Base-by-base conservation (phyloP, 2,888 invertebrate species). In the Teinopalpus imperialis region DNA sequence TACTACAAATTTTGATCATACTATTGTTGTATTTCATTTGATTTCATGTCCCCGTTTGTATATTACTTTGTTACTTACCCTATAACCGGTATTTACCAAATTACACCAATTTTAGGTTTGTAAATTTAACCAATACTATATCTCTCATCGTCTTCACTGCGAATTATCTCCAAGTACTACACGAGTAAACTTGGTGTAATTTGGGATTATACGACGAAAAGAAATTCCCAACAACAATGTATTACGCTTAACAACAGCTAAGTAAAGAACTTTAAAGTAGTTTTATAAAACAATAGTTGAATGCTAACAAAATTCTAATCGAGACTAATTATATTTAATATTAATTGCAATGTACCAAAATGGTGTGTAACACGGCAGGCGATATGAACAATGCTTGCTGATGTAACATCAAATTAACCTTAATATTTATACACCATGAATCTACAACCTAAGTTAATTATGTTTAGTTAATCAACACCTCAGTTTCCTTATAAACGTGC, bases 391-490 rank as follows among this genome's bases (percentile, higher is more conserved):
- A 62, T 60, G 57, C 56, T 58, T 42, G 52, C 12, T 61, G 57
- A 64, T 59, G 54, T 63, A 68, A 55, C 70, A 70, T 69, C 71
- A 64, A 68, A 69, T 76, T 73, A 69, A 66, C 61, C 68, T 64
- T 63, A 35, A 46, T 64, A 67, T 62, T 66, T 63, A 66, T 67
- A 68, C 68, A 68, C 66, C 57, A 46, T 62, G 66, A 64, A 69
- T 63, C 68, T 66, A 56, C 56, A 41, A 32, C 42, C 55, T 55
- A 67, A 63, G 59, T 66, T 62, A 57, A 59, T 43, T 54, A 52
- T 29, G 44, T 43, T 49, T 49, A 56, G 37, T 57, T 52, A 52
- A 61, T 57, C 54, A 59, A 53, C 60, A 56, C 62, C 61, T 57
- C 61, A 73, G 72, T 77, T 65, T 64, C 63, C 66, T 65, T 53